Conservation (phyloP, 2,113 vertebrate genomes). For the Peucedramus taeniatus region DNA sequence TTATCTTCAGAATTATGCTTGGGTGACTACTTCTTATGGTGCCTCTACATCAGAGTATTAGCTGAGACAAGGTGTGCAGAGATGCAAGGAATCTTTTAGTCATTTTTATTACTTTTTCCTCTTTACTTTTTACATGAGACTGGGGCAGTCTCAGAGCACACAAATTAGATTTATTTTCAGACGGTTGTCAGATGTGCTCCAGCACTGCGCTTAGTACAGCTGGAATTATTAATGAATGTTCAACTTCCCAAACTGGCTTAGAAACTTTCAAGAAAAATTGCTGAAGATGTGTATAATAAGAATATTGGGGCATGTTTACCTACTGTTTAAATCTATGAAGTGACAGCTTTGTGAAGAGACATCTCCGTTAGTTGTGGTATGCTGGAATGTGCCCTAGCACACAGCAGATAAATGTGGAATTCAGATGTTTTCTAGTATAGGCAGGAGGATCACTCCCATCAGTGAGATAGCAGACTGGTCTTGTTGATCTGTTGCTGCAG, state of each 20-base stretch:
- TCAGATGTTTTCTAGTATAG: not conserved
- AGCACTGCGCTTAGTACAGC: not conserved
- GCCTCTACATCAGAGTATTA: not conserved
- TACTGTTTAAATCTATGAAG: not conserved
- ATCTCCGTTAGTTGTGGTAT: not conserved
- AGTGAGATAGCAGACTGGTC: not conserved
- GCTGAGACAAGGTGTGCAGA: not conserved
- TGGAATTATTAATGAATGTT: not conserved
- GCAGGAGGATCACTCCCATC: not conserved
- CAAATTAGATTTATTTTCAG: not conserved
- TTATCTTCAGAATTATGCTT: not conserved
- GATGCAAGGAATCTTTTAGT: not conserved
- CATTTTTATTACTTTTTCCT: not conserved
- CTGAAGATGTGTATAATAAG: not conserved
- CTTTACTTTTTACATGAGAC: not conserved
- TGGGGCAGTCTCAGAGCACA: not conserved
- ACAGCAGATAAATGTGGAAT: not conserved
- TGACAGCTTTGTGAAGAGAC: not conserved
- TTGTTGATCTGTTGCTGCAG: not conserved
- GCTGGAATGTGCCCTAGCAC: not conserved
- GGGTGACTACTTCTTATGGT: not conserved
- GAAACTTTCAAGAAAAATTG: not conserved
- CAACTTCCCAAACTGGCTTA: not conserved
- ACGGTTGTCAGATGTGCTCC: not conserved
- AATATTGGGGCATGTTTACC: not conserved